Base-by-base conservation (phyloP, 1,140 invertebrate species). In the Drosophila mauritiana region DNA sequence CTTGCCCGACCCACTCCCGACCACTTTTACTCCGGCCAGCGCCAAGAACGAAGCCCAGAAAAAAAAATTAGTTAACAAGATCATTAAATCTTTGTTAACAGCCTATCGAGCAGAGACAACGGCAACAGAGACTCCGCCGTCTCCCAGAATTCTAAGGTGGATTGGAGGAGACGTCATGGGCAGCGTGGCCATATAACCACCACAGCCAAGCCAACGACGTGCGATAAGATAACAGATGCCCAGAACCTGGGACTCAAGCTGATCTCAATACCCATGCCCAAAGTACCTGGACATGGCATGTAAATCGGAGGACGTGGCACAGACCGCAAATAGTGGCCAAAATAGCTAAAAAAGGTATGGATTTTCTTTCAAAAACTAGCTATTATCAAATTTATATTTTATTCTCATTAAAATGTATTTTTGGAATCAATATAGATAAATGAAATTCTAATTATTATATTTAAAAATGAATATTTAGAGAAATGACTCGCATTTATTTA, bases 71-170 rank as follows among this genome's bases (percentile, higher is more conserved):
- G 83, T 83, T 83, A 86, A 86, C 83, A 86, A 88, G 79, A 86
- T 88, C 83, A 86, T 88, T 86, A 86, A 86, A 88, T 86, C 83
- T 88, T 82, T 73, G 79, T 78, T 88, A 83, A 83, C 74, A 78
- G 75, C 40, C 62, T 62, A 80, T 80, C 77, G 62, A 37, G 54
- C 65, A 27, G 40, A 53, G 45, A 59, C 49, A 53, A 54, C 61
- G 37, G 58, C 61, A 51, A 42, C 53, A 10, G 31, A 25, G 45
- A 20, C 48, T 34, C 27, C 56, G 39, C 27, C 56, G 39, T 49
- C 25, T 25, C n/a, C 20, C 45, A 22, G 53, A 5, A 34, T 36
- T 15, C 36, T 39, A 40, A 15, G 45, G 22, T 34, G 67, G 70
- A 82, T 82, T 74, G 72, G 72, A 76, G 46, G 58, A 55, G 64